These are phyloP conservation scores for Pogoniulus pusillus DNA, from an alignment of 2,797 vertebrate species.

Conservation along the genomic window DNA sequence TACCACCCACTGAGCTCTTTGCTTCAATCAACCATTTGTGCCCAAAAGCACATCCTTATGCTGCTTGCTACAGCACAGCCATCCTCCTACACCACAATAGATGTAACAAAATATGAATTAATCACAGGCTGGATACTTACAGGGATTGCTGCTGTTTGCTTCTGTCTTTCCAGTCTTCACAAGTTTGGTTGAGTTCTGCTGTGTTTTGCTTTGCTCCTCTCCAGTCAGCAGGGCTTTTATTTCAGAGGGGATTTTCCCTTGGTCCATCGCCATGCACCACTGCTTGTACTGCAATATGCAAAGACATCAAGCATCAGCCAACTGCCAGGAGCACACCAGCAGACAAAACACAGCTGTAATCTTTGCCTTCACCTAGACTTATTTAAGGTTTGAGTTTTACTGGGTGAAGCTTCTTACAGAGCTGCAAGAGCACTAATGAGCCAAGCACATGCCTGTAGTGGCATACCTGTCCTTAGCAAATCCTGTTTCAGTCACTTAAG, in stretches of 20 bases:
- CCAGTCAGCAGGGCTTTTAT: slow-evolving; percentile 95
- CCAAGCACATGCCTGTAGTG: not conserved
- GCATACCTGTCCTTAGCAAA: slow-evolving; percentile 37
- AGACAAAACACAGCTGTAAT: slow-evolving; percentile 20
- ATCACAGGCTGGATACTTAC: slow-evolving; percentile 69
- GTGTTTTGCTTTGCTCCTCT: slow-evolving; percentile 87
- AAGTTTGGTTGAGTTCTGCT: slow-evolving; percentile 80
- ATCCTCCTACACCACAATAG: slow-evolving; percentile 16
- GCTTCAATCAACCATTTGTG: slow-evolving; percentile 25
- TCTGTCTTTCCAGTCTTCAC: slow-evolving; percentile 83
- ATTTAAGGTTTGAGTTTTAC: not conserved
- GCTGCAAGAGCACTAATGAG: slow-evolving; percentile 22
- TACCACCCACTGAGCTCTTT: slow-evolving; percentile 33
- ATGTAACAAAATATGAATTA: slow-evolving; percentile 2
- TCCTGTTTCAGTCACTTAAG: slow-evolving; percentile 34
- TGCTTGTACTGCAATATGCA: slow-evolving; percentile 90
- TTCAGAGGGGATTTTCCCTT: slow-evolving; percentile 98
- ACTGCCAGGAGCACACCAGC: slow-evolving; percentile 32
- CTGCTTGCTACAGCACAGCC: slow-evolving; percentile 47
- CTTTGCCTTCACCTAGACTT: slow-evolving; percentile 14
- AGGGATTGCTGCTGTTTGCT: slow-evolving; percentile 76
- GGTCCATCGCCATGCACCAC: slow-evolving; percentile 98
- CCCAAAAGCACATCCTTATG: slow-evolving; percentile 42
- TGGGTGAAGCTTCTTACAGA: slow-evolving; percentile 1
- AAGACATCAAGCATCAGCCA: slow-evolving; percentile 30